Conservation (phyloP, 2,113 vertebrate genomes). For the Coreoperca whiteheadi region DNA sequence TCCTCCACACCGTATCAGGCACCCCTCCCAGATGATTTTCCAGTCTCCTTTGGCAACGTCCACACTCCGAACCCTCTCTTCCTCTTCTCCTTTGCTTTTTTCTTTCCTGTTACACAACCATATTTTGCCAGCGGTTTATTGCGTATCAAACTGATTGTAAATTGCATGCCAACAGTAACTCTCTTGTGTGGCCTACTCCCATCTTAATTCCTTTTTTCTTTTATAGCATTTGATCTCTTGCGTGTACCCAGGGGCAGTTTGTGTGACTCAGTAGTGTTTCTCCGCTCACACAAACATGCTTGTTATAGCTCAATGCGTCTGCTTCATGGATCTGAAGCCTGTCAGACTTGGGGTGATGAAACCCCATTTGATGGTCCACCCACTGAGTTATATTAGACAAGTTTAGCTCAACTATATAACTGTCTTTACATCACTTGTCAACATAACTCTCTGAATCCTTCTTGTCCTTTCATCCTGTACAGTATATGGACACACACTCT, state of each 20-base stretch:
- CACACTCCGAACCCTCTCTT: slow-evolving; percentile 49
- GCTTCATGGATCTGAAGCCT: slow-evolving; percentile 32
- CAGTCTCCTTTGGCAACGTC: slow-evolving; percentile 80
- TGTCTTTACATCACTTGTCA: slow-evolving; percentile 20
- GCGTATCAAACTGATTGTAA: slow-evolving; percentile 35
- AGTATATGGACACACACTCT: neutral
- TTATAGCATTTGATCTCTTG: slow-evolving; percentile 34
- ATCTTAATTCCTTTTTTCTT: slow-evolving; percentile 15
- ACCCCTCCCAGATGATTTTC: slow-evolving; percentile 86
- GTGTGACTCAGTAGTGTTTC: slow-evolving; percentile 66
- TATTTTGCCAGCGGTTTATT: slow-evolving; percentile 36
- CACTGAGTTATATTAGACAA: slow-evolving; percentile 29
- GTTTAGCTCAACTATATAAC: slow-evolving; percentile 18
- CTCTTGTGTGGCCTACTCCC: slow-evolving; percentile 3
- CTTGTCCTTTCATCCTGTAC: slow-evolving; percentile 20
- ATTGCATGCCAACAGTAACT: slow-evolving; percentile 24
- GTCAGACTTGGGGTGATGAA: slow-evolving; percentile 40
- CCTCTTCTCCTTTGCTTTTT: slow-evolving; percentile 41
- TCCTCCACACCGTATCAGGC: slow-evolving; percentile 71
- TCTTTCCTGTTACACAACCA: slow-evolving; percentile 55
- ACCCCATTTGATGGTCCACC: slow-evolving; percentile 41
- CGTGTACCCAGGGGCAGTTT: slow-evolving; percentile 30
- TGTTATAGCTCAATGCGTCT: slow-evolving; percentile 32
- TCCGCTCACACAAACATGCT: slow-evolving; percentile 55
- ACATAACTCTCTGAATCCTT: slow-evolving; percentile 4